Evolutionary conservation across 1,140 invertebrate species (phyloP), one percentile per base, ranked within the genome.

Genomic region (Saxidomus purpurata): DNA sequence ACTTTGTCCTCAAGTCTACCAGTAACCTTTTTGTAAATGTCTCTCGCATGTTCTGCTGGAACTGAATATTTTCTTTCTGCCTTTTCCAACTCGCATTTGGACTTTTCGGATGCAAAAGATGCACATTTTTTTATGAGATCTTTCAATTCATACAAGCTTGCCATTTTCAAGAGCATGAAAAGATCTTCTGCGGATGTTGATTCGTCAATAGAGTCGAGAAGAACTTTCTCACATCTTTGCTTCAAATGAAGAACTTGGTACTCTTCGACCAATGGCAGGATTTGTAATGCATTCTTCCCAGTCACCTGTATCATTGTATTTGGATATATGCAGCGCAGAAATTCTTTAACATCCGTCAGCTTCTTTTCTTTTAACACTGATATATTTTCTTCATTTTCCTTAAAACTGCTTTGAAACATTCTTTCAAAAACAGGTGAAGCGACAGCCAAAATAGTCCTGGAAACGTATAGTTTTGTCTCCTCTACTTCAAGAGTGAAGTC

Each of bases 291-390:
- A 71, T 71, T 71, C 36, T 38, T 31, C 1, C 25, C 4, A 8
- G 67, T 22, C 2, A 83, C 38, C 38, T 3, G 47, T 22, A 9
- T 25, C 1, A 13, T 0, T 0, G 19, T 28, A 25, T 82, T 38
- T 38, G 79, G 79, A 40, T 82, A 82, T 40, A 82, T 63, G 28
- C 52, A 61, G 31, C 22, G 79, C 52, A 82, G n/a, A 25, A 82
- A 61, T 40, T 59, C 59, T 8, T 2, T 49, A 4, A 82, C 52
- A 28, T 61, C 36, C 4, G 34, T n/a, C 6, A 38, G 1, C 43
- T 55, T 52, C 43, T 80, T 80, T 25, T 31, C 47, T 25, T 4
- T 13, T 9, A 80, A 36, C 13, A 2, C 17, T 19, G 17, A 47
- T 59, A 15, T 38, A 13, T 15, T 36, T 3, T 1, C 1, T 13